Conservation (phyloP, 2,113 vertebrate species). For the Glaucomys volans region DNA sequence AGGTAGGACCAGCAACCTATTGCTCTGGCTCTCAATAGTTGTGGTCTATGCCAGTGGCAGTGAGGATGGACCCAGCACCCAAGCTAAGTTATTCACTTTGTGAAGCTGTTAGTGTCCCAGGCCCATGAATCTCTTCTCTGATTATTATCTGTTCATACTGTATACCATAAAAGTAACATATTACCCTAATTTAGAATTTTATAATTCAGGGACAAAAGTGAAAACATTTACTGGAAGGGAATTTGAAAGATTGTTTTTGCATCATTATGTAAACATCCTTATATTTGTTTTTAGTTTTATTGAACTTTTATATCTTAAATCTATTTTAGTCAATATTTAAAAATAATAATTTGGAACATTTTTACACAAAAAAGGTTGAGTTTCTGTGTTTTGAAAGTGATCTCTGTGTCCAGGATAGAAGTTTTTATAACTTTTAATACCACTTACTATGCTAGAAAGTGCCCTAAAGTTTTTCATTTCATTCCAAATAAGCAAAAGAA, state of each 20-base stretch:
- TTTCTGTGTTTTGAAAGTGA: constrained; percentile 28
- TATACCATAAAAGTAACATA: background rate
- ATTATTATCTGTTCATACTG: background rate
- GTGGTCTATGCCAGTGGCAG: background rate
- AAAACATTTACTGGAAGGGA: constrained; percentile 4
- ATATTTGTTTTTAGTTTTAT: background rate
- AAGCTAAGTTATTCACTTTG: background rate
- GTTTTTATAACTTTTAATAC: background rate
- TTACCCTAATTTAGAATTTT: background rate
- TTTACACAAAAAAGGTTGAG: background rate
- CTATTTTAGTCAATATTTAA: background rate
- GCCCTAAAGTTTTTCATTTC: background rate
- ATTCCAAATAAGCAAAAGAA: constrained; percentile 15
- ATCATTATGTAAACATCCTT: background rate
- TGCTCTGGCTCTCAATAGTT: background rate
- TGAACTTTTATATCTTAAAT: constrained; percentile 7
- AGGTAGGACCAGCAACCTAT: background rate
- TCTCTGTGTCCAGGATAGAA: background rate
- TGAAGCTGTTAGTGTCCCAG: background rate
- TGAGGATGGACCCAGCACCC: fast-evolving
- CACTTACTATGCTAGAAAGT: background rate
- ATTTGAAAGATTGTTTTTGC: constrained; percentile 32
- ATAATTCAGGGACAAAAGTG: background rate
- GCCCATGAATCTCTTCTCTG: background rate
- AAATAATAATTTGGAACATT: background rate